phyloP scores from a whole-genome alignment of 2,888 invertebrate species.

The Mellilla xanthometata region DNA sequence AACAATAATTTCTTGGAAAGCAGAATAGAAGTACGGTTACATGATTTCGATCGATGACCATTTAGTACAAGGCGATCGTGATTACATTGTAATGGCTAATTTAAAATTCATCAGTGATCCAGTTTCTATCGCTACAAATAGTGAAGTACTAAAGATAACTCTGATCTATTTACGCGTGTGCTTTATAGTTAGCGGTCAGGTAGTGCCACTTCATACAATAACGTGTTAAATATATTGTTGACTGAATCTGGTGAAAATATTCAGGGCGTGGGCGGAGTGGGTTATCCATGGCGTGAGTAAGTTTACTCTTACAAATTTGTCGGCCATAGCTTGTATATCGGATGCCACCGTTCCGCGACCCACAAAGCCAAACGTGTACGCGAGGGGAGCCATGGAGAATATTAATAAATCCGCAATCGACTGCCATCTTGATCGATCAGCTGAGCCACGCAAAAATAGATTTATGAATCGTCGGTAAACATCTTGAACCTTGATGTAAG shows the following conservation, averaged over 20 bases:
- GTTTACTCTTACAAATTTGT: constrained; percentile 55
- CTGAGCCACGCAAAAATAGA: constrained; percentile 23
- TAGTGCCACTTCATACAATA: constrained; percentile 3
- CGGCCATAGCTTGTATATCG: constrained; percentile 53
- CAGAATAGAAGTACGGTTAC: background rate
- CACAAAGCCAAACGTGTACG: constrained; percentile 58
- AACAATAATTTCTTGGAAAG: constrained; percentile 7
- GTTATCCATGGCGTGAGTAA: constrained; percentile 37
- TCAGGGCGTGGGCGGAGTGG: constrained; percentile 43
- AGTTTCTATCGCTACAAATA: constrained; percentile 2
- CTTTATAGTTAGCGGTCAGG: constrained; percentile 10
- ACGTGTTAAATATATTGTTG: constrained; percentile 23
- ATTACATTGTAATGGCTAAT: constrained; percentile 5
- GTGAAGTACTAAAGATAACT: background rate
- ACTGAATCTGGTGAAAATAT: constrained; percentile 41
- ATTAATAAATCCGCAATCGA: constrained; percentile 47
- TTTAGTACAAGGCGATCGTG: constrained; percentile 3
- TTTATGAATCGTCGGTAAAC: background rate
- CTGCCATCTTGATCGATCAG: constrained; percentile 31
- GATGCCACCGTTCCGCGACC: constrained; percentile 67
- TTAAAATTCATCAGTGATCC: constrained; percentile 8
- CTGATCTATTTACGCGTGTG: background rate
- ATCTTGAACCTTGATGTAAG: background rate
- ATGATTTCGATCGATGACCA: constrained; percentile 2
- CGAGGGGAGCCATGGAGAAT: constrained; percentile 53